phyloP scores from a whole-genome alignment of 92 coral and sea anemone genomes.

The Epizoanthus rinbou region DNA sequence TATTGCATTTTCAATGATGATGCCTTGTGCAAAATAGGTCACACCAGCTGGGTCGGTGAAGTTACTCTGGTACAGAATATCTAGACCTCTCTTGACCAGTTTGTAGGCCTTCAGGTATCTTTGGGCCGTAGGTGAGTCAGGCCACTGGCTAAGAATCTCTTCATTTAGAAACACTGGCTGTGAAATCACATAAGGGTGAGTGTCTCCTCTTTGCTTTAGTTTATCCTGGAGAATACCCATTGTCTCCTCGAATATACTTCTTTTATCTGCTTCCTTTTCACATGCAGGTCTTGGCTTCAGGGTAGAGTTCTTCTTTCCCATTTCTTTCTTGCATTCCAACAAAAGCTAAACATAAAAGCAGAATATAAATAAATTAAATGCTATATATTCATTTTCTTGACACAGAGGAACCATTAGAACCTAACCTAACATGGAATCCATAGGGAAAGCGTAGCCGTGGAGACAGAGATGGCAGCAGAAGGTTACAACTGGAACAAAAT shows the following conservation, averaged over 20 bases:
- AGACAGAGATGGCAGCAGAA: too few species aligned
- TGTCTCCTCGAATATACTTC: neutral
- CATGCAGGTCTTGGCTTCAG: constrained; percentile 3
- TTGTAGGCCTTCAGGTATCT: constrained; percentile 66
- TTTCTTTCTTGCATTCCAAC: constrained; percentile 2
- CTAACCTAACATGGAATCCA: too few species aligned
- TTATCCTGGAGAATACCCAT: constrained; percentile 7
- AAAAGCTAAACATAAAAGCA: constrained; percentile 9
- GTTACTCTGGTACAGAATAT: constrained; percentile 55
- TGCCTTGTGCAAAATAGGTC: constrained; percentile 60
- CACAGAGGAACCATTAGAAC: too few species aligned
- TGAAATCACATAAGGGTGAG: constrained; percentile 58
- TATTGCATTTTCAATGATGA: constrained; percentile 59
- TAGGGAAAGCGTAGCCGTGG: too few species aligned
- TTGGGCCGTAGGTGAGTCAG: constrained; percentile 78
- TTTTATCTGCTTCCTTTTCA: neutral
- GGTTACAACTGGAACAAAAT: too few species aligned
- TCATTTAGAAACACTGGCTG: constrained; percentile 63
- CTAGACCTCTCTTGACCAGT: constrained; percentile 62
- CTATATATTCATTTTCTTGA: neutral
- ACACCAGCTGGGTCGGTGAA: constrained; percentile 64
- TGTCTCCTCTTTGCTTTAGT: neutral
- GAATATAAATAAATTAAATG: neutral
- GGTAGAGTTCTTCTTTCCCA: neutral
- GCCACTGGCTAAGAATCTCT: constrained; percentile 52